phyloP scores from a whole-genome alignment of 2,797 vertebrate genomes.

The Gephyroberyx darwinii region DNA sequence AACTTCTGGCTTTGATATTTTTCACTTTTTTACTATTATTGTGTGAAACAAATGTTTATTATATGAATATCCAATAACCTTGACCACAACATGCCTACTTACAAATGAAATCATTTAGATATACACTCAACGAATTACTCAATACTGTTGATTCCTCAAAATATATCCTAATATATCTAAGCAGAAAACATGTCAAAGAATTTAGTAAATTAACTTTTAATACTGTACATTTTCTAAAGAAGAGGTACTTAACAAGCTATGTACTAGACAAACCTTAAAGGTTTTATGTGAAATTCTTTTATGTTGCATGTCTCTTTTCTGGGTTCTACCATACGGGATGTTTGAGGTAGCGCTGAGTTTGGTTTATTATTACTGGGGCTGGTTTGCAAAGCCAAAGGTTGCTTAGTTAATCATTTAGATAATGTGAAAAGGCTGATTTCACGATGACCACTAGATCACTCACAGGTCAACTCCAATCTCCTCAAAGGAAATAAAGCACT shows the following conservation, averaged over 20 bases:
- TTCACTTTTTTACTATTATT: conserved; percentile 38
- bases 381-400: conserved; percentile 59
- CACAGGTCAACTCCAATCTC: conserved; percentile 71
- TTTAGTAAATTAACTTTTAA: conserved; percentile 72
- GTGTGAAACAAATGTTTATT: conserved; percentile 56
- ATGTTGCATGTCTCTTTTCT: conserved; percentile 74
- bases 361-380: too few species aligned
- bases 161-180: conserved; percentile 74
- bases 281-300: conserved; percentile 69
- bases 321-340: too few species aligned
- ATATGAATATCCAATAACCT: conserved; percentile 57
- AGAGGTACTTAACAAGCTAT: conserved; percentile 63
- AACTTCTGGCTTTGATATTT: conserved; percentile 35
- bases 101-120: conserved; percentile 59
- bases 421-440: conserved; percentile 81
- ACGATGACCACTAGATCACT: conserved; percentile 82
- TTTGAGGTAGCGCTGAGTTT: too few species aligned
- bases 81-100: conserved; percentile 61
- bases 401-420: conserved; percentile 60
- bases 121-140: conserved; percentile 66
- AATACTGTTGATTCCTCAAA: conserved; percentile 70
- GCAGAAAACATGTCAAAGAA: conserved; percentile 51
- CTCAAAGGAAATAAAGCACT: conserved; percentile 84
- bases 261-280: conserved; percentile 55
- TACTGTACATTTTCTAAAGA: conserved; percentile 63